Conservation (phyloP, 1,140 invertebrate species). For the Stenopsyche tienmushanensis region DNA sequence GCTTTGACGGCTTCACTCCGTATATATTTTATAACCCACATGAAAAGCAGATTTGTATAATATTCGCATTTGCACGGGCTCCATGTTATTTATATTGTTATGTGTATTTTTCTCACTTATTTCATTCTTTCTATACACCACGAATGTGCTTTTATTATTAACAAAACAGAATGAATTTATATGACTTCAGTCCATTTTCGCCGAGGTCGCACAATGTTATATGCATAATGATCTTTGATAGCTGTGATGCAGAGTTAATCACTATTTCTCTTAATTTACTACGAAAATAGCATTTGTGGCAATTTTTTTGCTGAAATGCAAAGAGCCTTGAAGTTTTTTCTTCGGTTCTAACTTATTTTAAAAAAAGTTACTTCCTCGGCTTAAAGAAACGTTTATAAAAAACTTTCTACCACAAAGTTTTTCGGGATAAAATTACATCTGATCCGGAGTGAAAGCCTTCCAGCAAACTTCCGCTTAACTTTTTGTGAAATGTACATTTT, state of each 20-base stretch:
- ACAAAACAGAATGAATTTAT: too few relatives aligned
- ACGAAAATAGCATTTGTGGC: too few relatives aligned
- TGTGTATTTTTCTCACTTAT: constrained; percentile 3
- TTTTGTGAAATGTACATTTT: too few relatives aligned
- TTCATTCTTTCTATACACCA: too few relatives aligned
- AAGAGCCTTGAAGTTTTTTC: too few relatives aligned
- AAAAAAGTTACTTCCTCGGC: neutral
- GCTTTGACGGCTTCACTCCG: constrained; percentile 22
- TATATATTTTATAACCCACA: constrained; percentile 20
- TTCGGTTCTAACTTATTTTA: neutral
- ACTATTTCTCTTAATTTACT: too few relatives aligned
- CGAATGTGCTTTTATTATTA: too few relatives aligned
- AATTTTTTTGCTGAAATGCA: too few relatives aligned
- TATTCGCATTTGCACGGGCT: constrained; percentile 23
- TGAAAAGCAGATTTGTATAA: constrained; percentile 33
- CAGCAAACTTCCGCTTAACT: neutral
- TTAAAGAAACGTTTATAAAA: neutral
- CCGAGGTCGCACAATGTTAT: too few relatives aligned
- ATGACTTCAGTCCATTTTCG: too few relatives aligned
- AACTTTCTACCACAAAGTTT: constrained; percentile 1
- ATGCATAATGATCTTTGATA: too few relatives aligned
- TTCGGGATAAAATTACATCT: constrained; percentile 1
- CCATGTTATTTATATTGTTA: constrained; percentile 29
- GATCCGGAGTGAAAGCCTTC: neutral
- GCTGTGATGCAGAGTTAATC: too few relatives aligned